Evolutionary conservation across 2,113 vertebrate genomes (phyloP), one percentile per base, ranked within the genome.

Genomic region (Malurus elegans): DNA sequence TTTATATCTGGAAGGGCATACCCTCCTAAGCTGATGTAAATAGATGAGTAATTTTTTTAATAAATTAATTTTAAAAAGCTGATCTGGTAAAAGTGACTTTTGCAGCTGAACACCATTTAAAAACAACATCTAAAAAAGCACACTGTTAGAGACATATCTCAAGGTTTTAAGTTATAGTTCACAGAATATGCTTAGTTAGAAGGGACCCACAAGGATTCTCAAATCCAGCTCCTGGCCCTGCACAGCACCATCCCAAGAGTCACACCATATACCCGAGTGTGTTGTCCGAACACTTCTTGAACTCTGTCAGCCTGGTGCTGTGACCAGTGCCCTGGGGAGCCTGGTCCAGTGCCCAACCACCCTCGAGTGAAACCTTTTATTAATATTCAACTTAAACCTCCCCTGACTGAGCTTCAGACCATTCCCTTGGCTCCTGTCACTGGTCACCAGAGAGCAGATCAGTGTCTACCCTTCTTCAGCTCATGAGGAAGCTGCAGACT

Each of bases 371-470:
- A 85, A 34, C 25, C 34, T 66, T 50, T 58, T 48, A 10, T 31
- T 42, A 1, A 2, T 2, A 5, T 20, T 31, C 2, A 67, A 21
- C 21, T 62, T 51, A 36, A 76, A 58, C 26, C 31, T 67, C 14
- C 7, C 9, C 1, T 44, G 53, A 14, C 7, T 6, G 44, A 42
- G 17, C 44, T 50, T 75, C 0, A 0, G 7, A 34, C 53, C 12
- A 3, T 57, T 42, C 3, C 71, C 31, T 50, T 3, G 3, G 16
- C 19, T 57, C 16, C 34, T 75, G 34, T 75, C 34, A 21, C 29
- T 57, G 50, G 17, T 38, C 24, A 40, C 3, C 14, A 56, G n/a
- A 12, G 24, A 2, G 74, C 18, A 57, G 51, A 42, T 66, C 71
- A 34, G 44, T 42, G 25, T 3, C 71, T 50, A 16, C 2, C 25